Conservation (phyloP, 2,888 invertebrate genomes). For the Cyclophora punctaria region DNA sequence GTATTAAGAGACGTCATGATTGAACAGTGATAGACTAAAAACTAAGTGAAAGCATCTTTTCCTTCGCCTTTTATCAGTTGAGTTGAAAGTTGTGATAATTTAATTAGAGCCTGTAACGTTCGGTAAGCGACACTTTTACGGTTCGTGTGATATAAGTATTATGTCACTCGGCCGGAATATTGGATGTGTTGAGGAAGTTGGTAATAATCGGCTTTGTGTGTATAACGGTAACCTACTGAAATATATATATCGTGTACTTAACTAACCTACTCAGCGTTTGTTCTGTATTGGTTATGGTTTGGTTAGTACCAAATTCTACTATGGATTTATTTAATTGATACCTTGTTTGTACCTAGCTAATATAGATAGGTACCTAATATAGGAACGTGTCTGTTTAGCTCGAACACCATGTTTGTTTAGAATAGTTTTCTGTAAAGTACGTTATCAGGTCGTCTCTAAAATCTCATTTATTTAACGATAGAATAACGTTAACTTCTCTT, state of each 20-base stretch:
- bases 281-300: too few relatives aligned
- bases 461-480: too few relatives aligned
- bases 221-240: not conserved
- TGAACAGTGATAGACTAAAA: conserved; percentile 26
- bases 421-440: too few relatives aligned
- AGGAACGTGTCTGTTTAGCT: too few relatives aligned
- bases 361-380: too few relatives aligned
- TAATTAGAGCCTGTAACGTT: conserved; percentile 39
- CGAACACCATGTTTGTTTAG: too few relatives aligned
- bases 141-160: conserved; percentile 27
- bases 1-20: conserved; percentile 16
- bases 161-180: conserved; percentile 12
- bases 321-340: too few relatives aligned
- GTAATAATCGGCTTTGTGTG: conserved; percentile 1
- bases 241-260: not conserved
- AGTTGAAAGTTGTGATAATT: conserved; percentile 62
- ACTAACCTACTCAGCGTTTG: too few relatives aligned
- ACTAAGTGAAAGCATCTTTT: conserved; percentile 48
- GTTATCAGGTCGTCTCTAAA: too few relatives aligned
- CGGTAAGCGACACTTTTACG: conserved; percentile 9
- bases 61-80: conserved; percentile 54
- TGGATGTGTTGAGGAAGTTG: not conserved
- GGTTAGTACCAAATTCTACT: too few relatives aligned
- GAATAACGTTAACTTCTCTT: too few relatives aligned
- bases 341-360: too few relatives aligned